A percentile compares a stretch with the other conserved stretches of the same genome.
phyloP scores from a whole-genome alignment of 2,888 invertebrate species.

The Ramazzottius varieornatus region DNA sequence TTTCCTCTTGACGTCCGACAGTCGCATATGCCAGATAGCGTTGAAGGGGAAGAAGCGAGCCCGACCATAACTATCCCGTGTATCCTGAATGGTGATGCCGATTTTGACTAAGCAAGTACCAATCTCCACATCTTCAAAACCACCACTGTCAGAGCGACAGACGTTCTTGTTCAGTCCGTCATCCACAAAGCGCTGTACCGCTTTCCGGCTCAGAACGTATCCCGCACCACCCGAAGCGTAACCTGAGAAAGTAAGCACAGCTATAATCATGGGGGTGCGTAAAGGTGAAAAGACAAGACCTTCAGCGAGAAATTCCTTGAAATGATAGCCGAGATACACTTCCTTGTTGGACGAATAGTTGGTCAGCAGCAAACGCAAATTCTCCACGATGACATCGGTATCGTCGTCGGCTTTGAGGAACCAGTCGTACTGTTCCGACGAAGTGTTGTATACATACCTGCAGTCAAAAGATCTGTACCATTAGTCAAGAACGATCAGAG shows the following conservation, averaged over 20 bases:
- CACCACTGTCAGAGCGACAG: background rate
- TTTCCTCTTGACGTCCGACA: too few species aligned
- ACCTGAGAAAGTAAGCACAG: slow-evolving; percentile 7
- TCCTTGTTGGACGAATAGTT: background rate
- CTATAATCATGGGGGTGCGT: too few species aligned
- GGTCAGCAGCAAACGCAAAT: background rate
- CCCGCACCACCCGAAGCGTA: slow-evolving; percentile 28
- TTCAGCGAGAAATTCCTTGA: background rate
- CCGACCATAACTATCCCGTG: background rate
- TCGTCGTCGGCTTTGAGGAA: slow-evolving; percentile 1
- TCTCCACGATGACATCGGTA: background rate
- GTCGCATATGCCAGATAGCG: too few species aligned
- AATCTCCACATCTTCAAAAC: slow-evolving; percentile 10
- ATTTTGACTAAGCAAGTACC: slow-evolving; percentile 6
- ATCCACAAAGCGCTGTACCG: slow-evolving; percentile 1
- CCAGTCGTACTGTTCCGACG: too few species aligned
- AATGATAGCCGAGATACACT: background rate
- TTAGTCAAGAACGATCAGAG: too few species aligned
- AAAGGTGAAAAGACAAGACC: too few species aligned
- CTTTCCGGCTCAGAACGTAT: slow-evolving; percentile 22
- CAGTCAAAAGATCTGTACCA: too few species aligned
- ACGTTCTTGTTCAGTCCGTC: background rate
- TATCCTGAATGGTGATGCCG: background rate
- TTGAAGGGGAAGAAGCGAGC: background rate
- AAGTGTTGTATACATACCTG: too few species aligned